Evolutionary conservation across 2,888 invertebrate genomes (phyloP), one percentile per base, ranked within the genome.

Genomic region (Chorisops tibialis): DNA sequence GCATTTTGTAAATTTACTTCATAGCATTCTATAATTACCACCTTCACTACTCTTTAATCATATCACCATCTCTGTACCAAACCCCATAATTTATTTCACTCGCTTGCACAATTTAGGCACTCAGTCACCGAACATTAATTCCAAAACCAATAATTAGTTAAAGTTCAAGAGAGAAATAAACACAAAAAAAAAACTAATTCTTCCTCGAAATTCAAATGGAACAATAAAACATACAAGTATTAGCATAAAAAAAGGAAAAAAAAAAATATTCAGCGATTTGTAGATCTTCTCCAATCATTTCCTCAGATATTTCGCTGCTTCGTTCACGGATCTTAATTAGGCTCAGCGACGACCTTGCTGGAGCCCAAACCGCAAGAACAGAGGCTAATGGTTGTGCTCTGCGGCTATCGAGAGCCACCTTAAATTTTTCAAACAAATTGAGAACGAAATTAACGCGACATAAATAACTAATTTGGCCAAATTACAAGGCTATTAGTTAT

Each of bases 401-500:
- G 38, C 30, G 48, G 48, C 59, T 59, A 37, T 47, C 59, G 11
- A 16, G 48, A 58, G 54, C 52, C 63, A 63, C 59, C 50, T 43
- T 18, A 63, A 59, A 60, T 54, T 49, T 61, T 50, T 37, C 61
- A 61, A 45, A 65, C 63, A 63, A 65, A 63, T 65, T 63, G 61
- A 62, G 63, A 61, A 61, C 49, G 59, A 62, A 66, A 66, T 66
- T 66, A 66, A 62, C 59, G 63, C 63, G 65, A 66, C 65, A 66
- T 66, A 66, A 66, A 66, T 66, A 63, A 66, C 65, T 66, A 66
- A 66, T 66, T 66, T 66, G 52, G 56, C 62, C 62, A 66, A 66
- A 66, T 66, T 66, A 66, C 65, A 66, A 66, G 63, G 65, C 62
- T 62, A 66, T 66, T 66, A 63, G 63, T 66, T 66, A 66, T 63